These are phyloP conservation scores for Anaspis maculata DNA, from an alignment of 2,888 invertebrate species.

Conservation along the genomic window DNA sequence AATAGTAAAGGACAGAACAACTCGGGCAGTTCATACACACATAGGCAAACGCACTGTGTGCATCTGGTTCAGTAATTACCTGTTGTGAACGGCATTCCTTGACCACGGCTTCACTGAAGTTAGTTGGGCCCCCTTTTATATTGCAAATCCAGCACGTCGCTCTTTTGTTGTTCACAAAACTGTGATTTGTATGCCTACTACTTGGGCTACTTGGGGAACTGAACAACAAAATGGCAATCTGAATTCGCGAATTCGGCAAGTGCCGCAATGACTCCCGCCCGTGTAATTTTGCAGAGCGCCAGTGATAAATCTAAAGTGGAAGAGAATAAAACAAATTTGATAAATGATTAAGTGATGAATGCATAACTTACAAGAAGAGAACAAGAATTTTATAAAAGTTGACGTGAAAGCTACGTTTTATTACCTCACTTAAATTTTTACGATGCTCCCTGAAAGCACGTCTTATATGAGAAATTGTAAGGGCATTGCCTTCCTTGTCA, in stretches of 20 bases:
- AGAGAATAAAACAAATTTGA: constrained; percentile 13
- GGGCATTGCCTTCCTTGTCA: constrained; percentile 19
- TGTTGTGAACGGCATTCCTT: constrained; percentile 16
- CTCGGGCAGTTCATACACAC: too few species aligned
- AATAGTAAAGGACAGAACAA: too few species aligned
- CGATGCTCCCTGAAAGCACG: constrained; percentile 19
- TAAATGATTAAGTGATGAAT: constrained; percentile 18
- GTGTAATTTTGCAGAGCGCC: constrained; percentile 2
- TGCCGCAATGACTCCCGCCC: too few species aligned
- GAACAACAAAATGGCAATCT: too few species aligned
- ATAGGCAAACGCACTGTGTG: constrained; percentile 5
- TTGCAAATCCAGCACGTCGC: background rate
- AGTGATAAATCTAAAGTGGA: constrained; percentile 6
- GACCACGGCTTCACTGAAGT: constrained; percentile 12
- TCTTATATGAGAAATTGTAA: constrained; percentile 20
- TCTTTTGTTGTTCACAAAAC: too few species aligned
- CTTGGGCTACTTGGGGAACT: too few species aligned
- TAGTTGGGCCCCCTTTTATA: too few species aligned
- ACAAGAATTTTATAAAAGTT: constrained; percentile 20
- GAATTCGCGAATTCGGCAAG: too few species aligned
- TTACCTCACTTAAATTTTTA: constrained; percentile 21
- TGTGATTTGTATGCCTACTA: too few species aligned
- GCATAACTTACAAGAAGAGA: constrained; percentile 16
- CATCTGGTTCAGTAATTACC: constrained; percentile 17
- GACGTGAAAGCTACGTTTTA: constrained; percentile 19